A percentile compares a stretch with the other conserved stretches of the same genome.
phyloP scores from a whole-genome alignment of 1,140 invertebrate species.

The Drosophila insularis region DNA sequence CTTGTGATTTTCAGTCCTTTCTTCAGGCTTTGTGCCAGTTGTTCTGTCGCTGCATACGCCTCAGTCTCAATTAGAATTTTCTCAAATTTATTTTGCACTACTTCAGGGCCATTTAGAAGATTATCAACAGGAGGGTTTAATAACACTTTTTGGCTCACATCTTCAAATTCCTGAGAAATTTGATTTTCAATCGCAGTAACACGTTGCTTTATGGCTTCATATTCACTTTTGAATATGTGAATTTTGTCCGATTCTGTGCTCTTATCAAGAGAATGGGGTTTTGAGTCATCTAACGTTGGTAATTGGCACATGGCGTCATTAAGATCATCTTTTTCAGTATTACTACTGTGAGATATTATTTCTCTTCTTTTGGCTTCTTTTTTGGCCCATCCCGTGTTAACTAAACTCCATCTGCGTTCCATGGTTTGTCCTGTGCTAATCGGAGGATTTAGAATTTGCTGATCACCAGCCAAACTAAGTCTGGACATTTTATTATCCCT shows the following conservation, averaged over 20 bases:
- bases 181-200: constrained; percentile 73
- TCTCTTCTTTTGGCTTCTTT: constrained; percentile 69
- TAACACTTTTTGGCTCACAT: not conserved
- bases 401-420: constrained; percentile 57
- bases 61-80: constrained; percentile 88
- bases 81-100: constrained; percentile 88
- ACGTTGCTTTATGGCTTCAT: constrained; percentile 89
- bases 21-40: constrained; percentile 87
- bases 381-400: constrained; percentile 44
- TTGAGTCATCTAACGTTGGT: not conserved
- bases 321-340: not conserved
- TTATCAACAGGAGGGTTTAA: not conserved
- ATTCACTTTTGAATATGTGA: constrained; percentile 87
- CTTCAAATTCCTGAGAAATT: not conserved
- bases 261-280: not conserved
- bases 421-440: constrained; percentile 10
- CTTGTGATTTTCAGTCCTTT: constrained; percentile 89
- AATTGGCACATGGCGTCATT: not conserved
- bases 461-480: constrained; percentile 24
- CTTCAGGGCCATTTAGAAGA: constrained; percentile 54
- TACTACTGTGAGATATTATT: constrained; percentile 26
- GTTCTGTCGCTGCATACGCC: constrained; percentile 85
- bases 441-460: constrained; percentile 7
- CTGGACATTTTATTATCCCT: constrained; percentile 35
- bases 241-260: constrained; percentile 84